Conservation (phyloP, 2,888 invertebrate species). For the Tenthredo mesomela region DNA sequence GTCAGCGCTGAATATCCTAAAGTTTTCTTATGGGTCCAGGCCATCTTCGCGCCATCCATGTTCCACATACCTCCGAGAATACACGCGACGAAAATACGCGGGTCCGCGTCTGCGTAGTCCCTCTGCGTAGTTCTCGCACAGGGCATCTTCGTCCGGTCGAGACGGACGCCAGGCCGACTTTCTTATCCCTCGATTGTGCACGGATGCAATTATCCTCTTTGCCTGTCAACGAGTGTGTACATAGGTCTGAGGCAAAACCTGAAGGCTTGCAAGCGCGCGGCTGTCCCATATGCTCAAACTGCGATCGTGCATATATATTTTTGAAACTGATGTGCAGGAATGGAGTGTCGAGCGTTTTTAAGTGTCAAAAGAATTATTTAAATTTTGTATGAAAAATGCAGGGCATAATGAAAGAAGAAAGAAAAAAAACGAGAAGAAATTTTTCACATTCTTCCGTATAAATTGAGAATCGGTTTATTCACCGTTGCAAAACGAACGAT, state of each 20-base stretch:
- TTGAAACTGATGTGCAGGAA: background rate
- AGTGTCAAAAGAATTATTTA: background rate
- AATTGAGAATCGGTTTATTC: slow-evolving; percentile 22
- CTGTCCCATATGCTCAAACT: background rate
- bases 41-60: slow-evolving; percentile 40
- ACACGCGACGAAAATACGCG: slow-evolving; percentile 62
- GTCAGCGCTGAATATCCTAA: slow-evolving; percentile 7
- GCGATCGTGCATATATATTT: background rate
- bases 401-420: background rate
- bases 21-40: slow-evolving; percentile 30
- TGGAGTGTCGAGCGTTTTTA: background rate
- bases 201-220: slow-evolving; percentile 17
- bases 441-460: background rate
- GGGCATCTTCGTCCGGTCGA: slow-evolving; percentile 27
- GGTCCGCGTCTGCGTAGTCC: slow-evolving; percentile 56
- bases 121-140: slow-evolving; percentile 11
- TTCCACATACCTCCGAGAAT: slow-evolving; percentile 52
- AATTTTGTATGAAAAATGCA: background rate
- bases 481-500: slow-evolving; percentile 29
- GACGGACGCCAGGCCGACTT: background rate
- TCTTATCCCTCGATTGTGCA: slow-evolving; percentile 17
- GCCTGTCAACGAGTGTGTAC: background rate
- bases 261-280: background rate
- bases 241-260: background rate
- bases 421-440: background rate